Percentiles rank a stretch among this genome's conserved stretches.
Conservation (phyloP, 2,888 invertebrate genomes). For the Epinotia nisella region DNA sequence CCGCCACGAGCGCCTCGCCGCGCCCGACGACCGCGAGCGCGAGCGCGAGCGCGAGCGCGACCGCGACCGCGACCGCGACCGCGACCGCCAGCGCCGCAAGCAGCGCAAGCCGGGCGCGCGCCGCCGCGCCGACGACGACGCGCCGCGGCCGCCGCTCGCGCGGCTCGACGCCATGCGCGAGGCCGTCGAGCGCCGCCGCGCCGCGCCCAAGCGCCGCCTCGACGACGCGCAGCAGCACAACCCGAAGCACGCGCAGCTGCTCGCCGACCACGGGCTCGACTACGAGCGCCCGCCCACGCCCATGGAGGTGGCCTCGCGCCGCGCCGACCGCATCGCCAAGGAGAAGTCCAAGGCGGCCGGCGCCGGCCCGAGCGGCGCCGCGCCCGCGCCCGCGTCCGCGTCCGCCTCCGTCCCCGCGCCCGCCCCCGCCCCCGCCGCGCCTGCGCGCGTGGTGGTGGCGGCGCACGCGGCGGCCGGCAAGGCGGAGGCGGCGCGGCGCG, state of each 20-base stretch:
- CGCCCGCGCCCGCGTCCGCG: constrained; percentile 79
- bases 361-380: constrained; percentile 66
- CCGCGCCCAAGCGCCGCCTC: constrained; percentile 90
- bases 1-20: constrained; percentile 94
- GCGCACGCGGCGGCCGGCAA: constrained; percentile 64
- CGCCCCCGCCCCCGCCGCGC: constrained; percentile 10
- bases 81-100: constrained; percentile 94
- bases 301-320: constrained; percentile 90
- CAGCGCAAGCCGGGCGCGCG: constrained; percentile 91
- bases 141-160: constrained; percentile 77
- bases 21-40: constrained; percentile 86
- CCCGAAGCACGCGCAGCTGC: constrained; percentile 93
- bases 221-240: constrained; percentile 88
- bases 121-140: constrained; percentile 87
- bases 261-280: constrained; percentile 93
- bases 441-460: constrained; percentile 82
- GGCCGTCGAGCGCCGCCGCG: constrained; percentile 89
- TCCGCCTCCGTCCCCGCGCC: constrained; percentile 59
- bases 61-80: constrained; percentile 94
- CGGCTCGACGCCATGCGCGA: constrained; percentile 90
- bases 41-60: constrained; percentile 60
- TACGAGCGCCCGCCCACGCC: constrained; percentile 94
- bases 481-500: constrained; percentile 81
- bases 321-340: constrained; percentile 93
- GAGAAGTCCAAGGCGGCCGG: constrained; percentile 88